Evolutionary conservation across 2,113 vertebrate species (phyloP).

Genomic region (Enhydra lutris): DNA sequence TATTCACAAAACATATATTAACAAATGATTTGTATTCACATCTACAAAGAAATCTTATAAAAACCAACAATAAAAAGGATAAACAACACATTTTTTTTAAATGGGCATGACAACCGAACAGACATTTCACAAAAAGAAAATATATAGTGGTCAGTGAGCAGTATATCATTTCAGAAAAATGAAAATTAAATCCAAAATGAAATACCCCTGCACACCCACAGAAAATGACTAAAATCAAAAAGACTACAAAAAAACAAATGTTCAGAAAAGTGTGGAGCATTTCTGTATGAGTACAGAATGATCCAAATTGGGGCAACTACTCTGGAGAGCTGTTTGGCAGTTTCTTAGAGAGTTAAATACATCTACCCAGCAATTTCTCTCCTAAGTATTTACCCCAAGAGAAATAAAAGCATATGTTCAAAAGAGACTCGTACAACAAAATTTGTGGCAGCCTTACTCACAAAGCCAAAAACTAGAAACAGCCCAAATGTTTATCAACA

Average conservation of each 20-base stretch:
- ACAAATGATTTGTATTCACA: not conserved
- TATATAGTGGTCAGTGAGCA: not conserved
- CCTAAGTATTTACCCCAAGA: not conserved
- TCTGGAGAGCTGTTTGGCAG: not conserved
- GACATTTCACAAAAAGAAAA: not conserved
- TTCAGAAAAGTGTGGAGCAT: not conserved
- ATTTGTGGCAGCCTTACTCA: not conserved
- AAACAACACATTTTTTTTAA: not conserved
- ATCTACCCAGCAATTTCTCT: not conserved
- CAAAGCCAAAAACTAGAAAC: not conserved
- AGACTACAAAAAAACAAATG: not conserved
- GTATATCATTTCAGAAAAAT: not conserved
- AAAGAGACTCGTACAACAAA: not conserved
- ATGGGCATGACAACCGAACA: not conserved
- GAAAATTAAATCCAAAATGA: not conserved
- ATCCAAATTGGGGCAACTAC: not conserved
- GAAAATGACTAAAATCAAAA: not conserved
- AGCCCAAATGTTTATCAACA: not conserved
- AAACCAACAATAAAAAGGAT: not conserved
- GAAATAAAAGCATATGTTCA: not conserved
- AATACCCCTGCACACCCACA: not conserved
- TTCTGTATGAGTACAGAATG: not conserved
- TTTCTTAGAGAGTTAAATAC: not conserved
- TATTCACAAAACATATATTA: not conserved
- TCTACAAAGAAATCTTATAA: not conserved